Evolutionary conservation across 2,797 vertebrate species (phyloP), one percentile per base, ranked within the genome.

Genomic region (Menidia menidia): DNA sequence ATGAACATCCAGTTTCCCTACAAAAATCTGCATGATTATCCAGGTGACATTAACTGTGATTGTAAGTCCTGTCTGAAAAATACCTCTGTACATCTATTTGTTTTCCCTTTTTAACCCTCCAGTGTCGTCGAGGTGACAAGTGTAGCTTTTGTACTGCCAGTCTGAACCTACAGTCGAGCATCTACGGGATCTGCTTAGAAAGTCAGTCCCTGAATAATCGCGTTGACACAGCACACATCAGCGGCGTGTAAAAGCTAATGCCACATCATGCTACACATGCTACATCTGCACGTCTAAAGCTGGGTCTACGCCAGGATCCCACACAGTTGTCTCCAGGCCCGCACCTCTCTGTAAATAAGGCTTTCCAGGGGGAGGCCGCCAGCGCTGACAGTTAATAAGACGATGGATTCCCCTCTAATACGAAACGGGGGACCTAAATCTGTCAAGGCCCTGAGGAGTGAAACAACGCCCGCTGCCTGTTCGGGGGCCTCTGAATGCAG

Each of bases 321-420:
- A 57, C 35, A 2, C 42, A 2, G 71, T 41, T 10, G 31, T 72
- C 68, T 44, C 43, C 41, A 57, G 80, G 62, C 43, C 4, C 60
- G 57, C 39, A 44, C 50, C 4, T 67, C 63, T 71, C 45, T 72
- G 42, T 75, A 75, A 85, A 85, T 71, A 78, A 64, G 33, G 42
- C 64, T 4, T 62, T 16, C 56, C 73, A 31, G 54, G 43, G 25
- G 33, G 71, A 77, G 69, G 71, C 57, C 3, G 11, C 39, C 41
- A 68, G 72, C 45, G 51, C 39, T 84, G 85, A 79, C 73, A 80
- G 80, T 71, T 80, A 64, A 84, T 76, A 80, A 65, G 58, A 73
- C 51, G 71, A 69, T 2, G 14, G 61, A 44, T 80, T 82, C 58
- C 39, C 58, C 64, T 80, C 39, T 71, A 56, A 68, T 55, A 48